phyloP scores from a whole-genome alignment of 1,140 invertebrate genomes.

The Manduca sexta region DNA sequence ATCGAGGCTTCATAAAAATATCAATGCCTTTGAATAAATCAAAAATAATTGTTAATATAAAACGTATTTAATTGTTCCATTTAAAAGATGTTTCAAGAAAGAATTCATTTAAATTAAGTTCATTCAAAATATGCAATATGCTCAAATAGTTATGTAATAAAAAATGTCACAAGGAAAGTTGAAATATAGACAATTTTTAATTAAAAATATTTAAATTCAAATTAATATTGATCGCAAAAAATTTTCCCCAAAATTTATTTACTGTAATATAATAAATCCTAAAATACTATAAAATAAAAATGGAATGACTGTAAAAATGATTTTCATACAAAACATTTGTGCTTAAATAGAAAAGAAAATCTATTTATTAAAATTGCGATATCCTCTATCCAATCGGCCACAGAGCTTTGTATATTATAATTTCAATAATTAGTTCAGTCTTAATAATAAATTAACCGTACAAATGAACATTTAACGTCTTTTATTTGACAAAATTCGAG shows the following conservation, averaged over 20 bases:
- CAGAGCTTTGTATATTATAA: conserved; percentile 13
- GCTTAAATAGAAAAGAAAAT: conserved; percentile 20
- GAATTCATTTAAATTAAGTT: not conserved
- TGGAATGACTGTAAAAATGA: conserved; percentile 27
- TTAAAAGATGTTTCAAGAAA: too few relatives aligned
- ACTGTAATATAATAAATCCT: conserved; percentile 9
- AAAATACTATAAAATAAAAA: conserved; percentile 9
- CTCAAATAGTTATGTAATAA: not conserved
- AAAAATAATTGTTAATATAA: too few relatives aligned
- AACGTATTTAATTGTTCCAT: too few relatives aligned
- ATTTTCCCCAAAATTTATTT: not conserved
- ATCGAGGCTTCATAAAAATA: too few relatives aligned
- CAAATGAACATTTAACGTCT: too few relatives aligned
- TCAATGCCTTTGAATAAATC: too few relatives aligned
- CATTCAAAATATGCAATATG: not conserved
- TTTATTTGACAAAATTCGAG: too few relatives aligned
- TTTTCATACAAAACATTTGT: conserved; percentile 23
- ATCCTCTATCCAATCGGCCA: not conserved
- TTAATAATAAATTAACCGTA: conserved; percentile 57
- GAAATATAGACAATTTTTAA: too few relatives aligned
- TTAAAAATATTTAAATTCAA: too few relatives aligned
- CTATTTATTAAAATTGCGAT: not conserved
- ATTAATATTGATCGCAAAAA: too few relatives aligned
- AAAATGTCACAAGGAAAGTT: too few relatives aligned
- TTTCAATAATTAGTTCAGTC: conserved; percentile 40